These are phyloP conservation scores for Macrotus californicus DNA, from an alignment of 2,113 vertebrate genomes.

Conservation along the genomic window DNA sequence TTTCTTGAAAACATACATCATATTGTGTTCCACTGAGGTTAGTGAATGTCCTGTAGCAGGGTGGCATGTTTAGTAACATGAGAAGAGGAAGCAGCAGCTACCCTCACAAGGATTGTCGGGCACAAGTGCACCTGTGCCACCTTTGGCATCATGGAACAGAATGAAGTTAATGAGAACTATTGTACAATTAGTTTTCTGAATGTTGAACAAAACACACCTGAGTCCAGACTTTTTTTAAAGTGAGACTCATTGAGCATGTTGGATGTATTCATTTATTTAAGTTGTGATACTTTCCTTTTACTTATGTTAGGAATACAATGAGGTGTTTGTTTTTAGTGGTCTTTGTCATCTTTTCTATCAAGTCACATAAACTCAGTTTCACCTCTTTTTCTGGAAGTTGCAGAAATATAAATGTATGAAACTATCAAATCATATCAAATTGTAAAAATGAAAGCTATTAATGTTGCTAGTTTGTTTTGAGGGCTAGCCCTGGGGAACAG, in stretches of 20 bases:
- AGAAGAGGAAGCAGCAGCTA: neutral
- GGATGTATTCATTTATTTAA: neutral
- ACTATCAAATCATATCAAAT: neutral
- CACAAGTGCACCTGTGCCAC: neutral
- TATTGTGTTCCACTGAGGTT: conserved; percentile 29
- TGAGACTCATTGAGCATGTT: neutral
- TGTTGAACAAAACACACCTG: conserved; percentile 30
- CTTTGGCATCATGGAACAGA: neutral
- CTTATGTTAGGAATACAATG: neutral
- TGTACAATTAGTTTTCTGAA: conserved; percentile 19
- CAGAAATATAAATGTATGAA: neutral
- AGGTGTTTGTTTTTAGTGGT: neutral
- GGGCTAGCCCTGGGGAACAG: neutral
- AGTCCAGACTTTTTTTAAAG: neutral
- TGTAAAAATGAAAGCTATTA: neutral
- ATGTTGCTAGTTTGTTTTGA: neutral
- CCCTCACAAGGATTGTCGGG: conserved; percentile 8
- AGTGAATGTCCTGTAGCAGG: neutral
- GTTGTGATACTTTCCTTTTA: neutral
- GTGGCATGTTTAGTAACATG: conserved; percentile 6
- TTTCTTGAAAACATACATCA: conserved; percentile 23
- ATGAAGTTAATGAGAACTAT: conserved; percentile 28
- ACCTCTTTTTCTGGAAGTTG: neutral
- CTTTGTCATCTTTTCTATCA: neutral
- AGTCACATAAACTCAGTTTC: conserved; percentile 6